Percentiles rank a stretch among this genome's conserved stretches.
Conservation (phyloP, 1,140 invertebrate genomes). For the Drosophila sp. region DNA sequence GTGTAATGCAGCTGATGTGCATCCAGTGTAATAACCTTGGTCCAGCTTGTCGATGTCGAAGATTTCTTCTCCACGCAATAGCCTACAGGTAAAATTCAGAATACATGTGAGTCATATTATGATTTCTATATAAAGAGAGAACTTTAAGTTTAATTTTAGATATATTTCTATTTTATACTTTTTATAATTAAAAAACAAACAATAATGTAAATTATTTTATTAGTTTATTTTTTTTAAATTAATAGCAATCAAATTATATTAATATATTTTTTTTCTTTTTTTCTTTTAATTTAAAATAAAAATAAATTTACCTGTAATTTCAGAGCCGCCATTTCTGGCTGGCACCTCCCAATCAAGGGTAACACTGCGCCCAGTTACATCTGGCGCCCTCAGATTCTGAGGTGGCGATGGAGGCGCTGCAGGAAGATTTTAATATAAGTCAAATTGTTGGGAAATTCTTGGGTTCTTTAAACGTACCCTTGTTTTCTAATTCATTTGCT, state of each 20-base stretch:
- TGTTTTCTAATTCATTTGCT: constrained; percentile 44
- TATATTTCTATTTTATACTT: no score
- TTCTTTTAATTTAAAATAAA: no score
- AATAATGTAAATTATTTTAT: no score
- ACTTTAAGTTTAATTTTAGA: no score
- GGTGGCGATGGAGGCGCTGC: constrained; percentile 93
- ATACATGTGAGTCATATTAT: no score
- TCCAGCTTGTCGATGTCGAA: constrained; percentile 92
- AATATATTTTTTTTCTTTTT: constrained; percentile 9
- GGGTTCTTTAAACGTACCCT: constrained; percentile 53
- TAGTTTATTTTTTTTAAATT: no score
- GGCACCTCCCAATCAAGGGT: constrained; percentile 95
- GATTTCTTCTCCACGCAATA: constrained; percentile 97
- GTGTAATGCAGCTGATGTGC: constrained; percentile 91
- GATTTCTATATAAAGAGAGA: no score
- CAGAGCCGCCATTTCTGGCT: constrained; percentile 92
- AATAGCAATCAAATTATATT: no score
- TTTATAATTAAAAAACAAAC: not conserved
- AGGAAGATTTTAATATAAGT: not conserved
- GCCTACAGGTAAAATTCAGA: constrained; percentile 85
- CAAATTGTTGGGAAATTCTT: not conserved
- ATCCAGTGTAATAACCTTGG: constrained; percentile 93
- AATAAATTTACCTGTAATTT: constrained; percentile 89
- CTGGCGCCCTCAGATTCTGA: constrained; percentile 90
- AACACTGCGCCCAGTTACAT: constrained; percentile 93